These are phyloP conservation scores for Carpatolechia fugitivella DNA, from an alignment of 2,888 invertebrate species.

Conservation along the genomic window DNA sequence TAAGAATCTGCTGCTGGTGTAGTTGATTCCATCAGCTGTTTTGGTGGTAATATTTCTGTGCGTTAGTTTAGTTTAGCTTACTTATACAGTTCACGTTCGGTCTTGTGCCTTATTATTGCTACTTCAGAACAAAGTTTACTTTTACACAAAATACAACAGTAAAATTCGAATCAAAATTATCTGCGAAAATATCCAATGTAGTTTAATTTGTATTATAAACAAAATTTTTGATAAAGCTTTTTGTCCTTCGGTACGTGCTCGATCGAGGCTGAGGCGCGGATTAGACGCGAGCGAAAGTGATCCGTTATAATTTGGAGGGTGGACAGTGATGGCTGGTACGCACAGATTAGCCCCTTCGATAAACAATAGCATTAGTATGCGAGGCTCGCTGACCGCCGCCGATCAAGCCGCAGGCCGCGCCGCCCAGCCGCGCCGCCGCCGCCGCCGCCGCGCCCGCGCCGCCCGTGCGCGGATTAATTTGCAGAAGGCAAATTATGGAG, in stretches of 20 bases:
- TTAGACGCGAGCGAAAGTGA: slow-evolving; percentile 71
- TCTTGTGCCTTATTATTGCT: too few relatives aligned
- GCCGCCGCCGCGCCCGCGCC: slow-evolving; percentile 24
- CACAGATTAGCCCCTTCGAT: slow-evolving; percentile 79
- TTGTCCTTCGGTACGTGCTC: slow-evolving; percentile 20
- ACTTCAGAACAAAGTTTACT: background rate
- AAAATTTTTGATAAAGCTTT: slow-evolving; percentile 3
- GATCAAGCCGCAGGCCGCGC: slow-evolving; percentile 64
- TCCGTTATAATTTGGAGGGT: slow-evolving; percentile 75
- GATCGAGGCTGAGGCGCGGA: slow-evolving; percentile 39
- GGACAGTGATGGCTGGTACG: slow-evolving; percentile 77
- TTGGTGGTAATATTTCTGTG: too few relatives aligned
- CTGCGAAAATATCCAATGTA: too few relatives aligned
- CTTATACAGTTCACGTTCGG: too few relatives aligned
- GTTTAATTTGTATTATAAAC: too few relatives aligned
- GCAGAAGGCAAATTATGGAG: slow-evolving; percentile 74
- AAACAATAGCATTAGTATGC: slow-evolving; percentile 80
- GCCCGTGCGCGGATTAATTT: slow-evolving; percentile 76
- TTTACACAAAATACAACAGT: too few relatives aligned
- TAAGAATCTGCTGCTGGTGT: too few relatives aligned
- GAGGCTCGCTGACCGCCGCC: slow-evolving; percentile 74
- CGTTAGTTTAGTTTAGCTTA: too few relatives aligned
- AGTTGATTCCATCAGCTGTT: too few relatives aligned
- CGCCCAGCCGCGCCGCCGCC: background rate
- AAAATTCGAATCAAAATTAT: too few relatives aligned